A percentile compares a stretch with the other conserved stretches of the same genome.
phyloP scores from a whole-genome alignment of 1,140 invertebrate genomes.

The Cotesia chilonis region DNA sequence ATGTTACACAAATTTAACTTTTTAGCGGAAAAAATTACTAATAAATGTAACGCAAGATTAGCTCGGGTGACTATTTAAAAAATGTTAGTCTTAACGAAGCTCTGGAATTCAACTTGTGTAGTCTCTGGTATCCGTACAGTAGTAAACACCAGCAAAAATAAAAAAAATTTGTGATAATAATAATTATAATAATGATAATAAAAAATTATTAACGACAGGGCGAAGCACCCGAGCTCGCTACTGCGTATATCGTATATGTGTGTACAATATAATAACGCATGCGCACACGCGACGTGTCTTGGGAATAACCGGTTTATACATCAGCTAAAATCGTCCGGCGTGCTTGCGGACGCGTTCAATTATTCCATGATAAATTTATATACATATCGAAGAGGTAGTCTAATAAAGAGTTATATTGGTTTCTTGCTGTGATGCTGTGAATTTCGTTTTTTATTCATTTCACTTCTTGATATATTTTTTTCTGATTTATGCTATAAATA shows the following conservation, averaged over 20 bases:
- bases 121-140: no score
- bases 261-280: slow-evolving; percentile 3
- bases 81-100: no score
- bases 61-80: no score
- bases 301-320: slow-evolving; percentile 24
- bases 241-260: neutral
- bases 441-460: neutral
- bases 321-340: neutral
- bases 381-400: slow-evolving; percentile 4
- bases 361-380: slow-evolving; percentile 54
- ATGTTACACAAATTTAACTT: no score
- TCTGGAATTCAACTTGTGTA: no score
- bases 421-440: neutral
- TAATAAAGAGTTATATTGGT: slow-evolving; percentile 8
- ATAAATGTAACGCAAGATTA: no score
- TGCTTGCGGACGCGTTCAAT: slow-evolving; percentile 49
- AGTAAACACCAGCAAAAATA: no score
- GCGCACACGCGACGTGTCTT: slow-evolving; percentile 16
- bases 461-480: neutral
- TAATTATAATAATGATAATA: no score
- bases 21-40: no score
- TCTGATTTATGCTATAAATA: no score
- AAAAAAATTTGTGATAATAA: no score
- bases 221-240: slow-evolving; percentile 8
- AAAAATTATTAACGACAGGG: no score